These are phyloP conservation scores for Notarius quadriscutis DNA, from an alignment of 2,113 vertebrate species.

Conservation along the genomic window DNA sequence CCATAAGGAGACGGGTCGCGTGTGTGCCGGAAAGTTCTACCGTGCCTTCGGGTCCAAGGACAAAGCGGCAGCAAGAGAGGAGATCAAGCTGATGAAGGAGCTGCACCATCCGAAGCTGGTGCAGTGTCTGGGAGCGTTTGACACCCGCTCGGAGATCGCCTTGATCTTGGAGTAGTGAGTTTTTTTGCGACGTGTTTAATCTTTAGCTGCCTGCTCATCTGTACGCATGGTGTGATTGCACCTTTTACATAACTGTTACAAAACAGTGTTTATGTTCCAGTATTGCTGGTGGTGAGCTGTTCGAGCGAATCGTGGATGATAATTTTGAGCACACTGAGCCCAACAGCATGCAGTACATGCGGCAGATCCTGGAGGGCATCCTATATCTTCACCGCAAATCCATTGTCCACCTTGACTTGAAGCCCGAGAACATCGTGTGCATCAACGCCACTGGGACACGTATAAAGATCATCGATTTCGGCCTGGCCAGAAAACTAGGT, in stretches of 20 bases:
- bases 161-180: slow-evolving; percentile 91
- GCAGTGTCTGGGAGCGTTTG: slow-evolving; percentile 80
- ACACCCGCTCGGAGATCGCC: slow-evolving; percentile 68
- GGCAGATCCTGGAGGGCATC: slow-evolving; percentile 85
- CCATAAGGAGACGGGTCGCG: slow-evolving; percentile 74
- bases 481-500: slow-evolving; percentile 80
- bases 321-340: slow-evolving; percentile 85
- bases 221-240: neutral
- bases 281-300: slow-evolving; percentile 83
- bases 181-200: neutral
- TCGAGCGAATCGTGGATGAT: slow-evolving; percentile 80
- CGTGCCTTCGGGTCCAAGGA: slow-evolving; percentile 68
- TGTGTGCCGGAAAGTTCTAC: slow-evolving; percentile 82
- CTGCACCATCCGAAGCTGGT: slow-evolving; percentile 81
- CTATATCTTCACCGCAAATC: slow-evolving; percentile 79
- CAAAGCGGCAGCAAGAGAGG: slow-evolving; percentile 65
- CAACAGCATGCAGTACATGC: slow-evolving; percentile 78
- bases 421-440: slow-evolving; percentile 87
- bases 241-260: neutral
- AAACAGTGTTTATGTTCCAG: slow-evolving; percentile 56
- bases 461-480: slow-evolving; percentile 87
- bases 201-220: neutral
- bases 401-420: slow-evolving; percentile 83
- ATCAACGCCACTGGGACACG: slow-evolving; percentile 70
- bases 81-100: slow-evolving; percentile 83